A percentile compares a stretch with the other conserved stretches of the same genome.
These are phyloP conservation scores for Megastigmus dorsalis DNA, from an alignment of 2,888 invertebrate genomes.

Conservation along the genomic window DNA sequence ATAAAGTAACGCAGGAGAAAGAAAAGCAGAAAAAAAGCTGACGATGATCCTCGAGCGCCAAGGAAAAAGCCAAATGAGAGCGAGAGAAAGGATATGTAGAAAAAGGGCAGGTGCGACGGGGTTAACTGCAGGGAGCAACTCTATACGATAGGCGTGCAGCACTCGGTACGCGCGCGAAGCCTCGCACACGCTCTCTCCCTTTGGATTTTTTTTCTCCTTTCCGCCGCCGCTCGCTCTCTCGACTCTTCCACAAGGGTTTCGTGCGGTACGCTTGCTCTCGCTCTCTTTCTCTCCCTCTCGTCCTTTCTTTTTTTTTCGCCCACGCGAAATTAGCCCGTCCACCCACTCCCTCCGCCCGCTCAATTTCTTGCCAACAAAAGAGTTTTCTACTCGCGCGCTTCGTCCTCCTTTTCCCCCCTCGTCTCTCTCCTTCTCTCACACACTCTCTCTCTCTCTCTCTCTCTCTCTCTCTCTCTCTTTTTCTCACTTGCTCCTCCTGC, in stretches of 20 bases:
- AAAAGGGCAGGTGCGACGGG: too few relatives aligned
- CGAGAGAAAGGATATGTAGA: too few relatives aligned
- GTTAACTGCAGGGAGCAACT: background rate
- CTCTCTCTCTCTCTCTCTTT: background rate
- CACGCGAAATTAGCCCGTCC: constrained; percentile 8
- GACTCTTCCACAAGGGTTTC: background rate
- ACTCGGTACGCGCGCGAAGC: too few relatives aligned
- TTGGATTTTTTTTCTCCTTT: background rate
- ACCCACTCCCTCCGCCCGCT: background rate
- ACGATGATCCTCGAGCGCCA: too few relatives aligned
- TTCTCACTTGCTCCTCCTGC: background rate
- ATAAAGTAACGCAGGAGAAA: too few relatives aligned
- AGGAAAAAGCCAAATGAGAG: too few relatives aligned
- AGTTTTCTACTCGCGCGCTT: background rate
- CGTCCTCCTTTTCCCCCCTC: background rate
- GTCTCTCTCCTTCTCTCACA: background rate
- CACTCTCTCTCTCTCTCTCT: background rate
- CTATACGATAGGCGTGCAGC: too few relatives aligned
- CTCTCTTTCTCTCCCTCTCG: background rate
- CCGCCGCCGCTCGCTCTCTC: background rate
- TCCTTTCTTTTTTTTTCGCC: background rate
- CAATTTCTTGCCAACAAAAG: constrained; percentile 35
- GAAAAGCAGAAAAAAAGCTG: too few relatives aligned
- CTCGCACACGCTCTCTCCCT: too few relatives aligned
- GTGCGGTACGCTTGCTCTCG: too few relatives aligned